Conservation (phyloP, 2,888 invertebrate species). For the Andrena chrysosceles region DNA sequence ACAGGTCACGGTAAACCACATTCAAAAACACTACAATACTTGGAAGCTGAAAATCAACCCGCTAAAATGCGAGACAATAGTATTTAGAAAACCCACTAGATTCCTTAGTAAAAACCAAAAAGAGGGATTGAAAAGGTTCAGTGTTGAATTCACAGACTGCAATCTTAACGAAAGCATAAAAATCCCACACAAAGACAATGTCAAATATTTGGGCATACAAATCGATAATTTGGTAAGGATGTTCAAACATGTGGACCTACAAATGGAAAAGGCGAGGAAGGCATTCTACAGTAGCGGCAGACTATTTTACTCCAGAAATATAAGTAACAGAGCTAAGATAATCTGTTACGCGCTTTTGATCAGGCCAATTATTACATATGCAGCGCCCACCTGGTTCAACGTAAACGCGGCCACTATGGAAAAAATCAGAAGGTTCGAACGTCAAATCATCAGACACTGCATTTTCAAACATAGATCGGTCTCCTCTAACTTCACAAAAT, state of each 20-base stretch:
- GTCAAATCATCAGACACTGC: neutral
- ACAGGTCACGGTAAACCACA: conserved; percentile 4
- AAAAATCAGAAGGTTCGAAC: neutral
- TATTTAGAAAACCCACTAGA: conserved; percentile 11
- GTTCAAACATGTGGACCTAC: neutral
- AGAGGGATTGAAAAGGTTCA: too few relatives aligned
- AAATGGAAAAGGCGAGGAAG: neutral
- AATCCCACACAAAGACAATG: neutral
- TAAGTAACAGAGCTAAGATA: neutral
- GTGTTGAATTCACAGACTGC: too few relatives aligned
- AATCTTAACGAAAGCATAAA: too few relatives aligned
- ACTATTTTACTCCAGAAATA: neutral
- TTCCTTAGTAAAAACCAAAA: too few relatives aligned
- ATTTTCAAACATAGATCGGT: neutral
- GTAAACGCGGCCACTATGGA: neutral
- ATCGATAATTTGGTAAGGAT: neutral
- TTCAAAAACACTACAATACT: neutral
- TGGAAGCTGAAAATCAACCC: conserved; percentile 48
- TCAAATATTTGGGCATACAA: neutral
- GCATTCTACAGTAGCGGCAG: neutral
- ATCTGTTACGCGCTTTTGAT: neutral
- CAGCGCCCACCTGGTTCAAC: neutral
- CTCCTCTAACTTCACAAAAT: neutral
- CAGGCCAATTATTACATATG: neutral
- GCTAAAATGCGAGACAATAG: conserved; percentile 39